phyloP scores from a whole-genome alignment of 2,888 invertebrate species.

The Heliconius charithonia region DNA sequence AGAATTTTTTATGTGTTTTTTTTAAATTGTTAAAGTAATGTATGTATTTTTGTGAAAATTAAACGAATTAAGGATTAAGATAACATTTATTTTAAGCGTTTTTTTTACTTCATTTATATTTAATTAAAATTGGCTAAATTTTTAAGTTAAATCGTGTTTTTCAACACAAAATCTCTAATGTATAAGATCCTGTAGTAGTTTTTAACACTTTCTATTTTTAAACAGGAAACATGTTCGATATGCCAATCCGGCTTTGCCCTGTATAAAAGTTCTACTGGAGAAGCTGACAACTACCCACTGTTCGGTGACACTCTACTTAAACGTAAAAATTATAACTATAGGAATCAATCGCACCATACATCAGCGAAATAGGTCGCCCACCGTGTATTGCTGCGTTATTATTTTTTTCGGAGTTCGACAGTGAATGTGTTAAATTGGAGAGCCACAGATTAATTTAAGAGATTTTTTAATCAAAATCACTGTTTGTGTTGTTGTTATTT shows the following conservation, averaged over 20 bases:
- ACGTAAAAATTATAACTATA: too few relatives aligned
- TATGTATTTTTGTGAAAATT: neutral
- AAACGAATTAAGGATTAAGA: neutral
- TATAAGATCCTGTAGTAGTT: too few relatives aligned
- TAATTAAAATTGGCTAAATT: too few relatives aligned
- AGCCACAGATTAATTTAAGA: neutral
- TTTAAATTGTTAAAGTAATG: neutral
- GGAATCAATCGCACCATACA: neutral
- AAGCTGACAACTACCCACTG: neutral
- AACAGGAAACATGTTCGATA: neutral
- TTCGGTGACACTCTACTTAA: neutral
- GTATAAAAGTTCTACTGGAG: neutral
- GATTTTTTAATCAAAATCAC: neutral
- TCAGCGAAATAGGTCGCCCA: slow-evolving; percentile 1
- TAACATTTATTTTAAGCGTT: neutral
- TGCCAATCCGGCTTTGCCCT: neutral
- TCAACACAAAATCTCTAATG: too few relatives aligned
- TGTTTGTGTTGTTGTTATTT: too few relatives aligned
- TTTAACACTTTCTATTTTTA: too few relatives aligned
- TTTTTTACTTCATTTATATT: too few relatives aligned
- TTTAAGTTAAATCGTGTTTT: too few relatives aligned
- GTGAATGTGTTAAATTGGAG: slow-evolving; percentile 12
- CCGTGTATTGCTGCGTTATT: slow-evolving; percentile 6
- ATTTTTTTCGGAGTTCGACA: neutral
- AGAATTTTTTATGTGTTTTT: neutral